Percentiles rank a stretch among this genome's conserved stretches.
phyloP scores from a whole-genome alignment of 1,140 invertebrate genomes.

The Zophobas morio region DNA sequence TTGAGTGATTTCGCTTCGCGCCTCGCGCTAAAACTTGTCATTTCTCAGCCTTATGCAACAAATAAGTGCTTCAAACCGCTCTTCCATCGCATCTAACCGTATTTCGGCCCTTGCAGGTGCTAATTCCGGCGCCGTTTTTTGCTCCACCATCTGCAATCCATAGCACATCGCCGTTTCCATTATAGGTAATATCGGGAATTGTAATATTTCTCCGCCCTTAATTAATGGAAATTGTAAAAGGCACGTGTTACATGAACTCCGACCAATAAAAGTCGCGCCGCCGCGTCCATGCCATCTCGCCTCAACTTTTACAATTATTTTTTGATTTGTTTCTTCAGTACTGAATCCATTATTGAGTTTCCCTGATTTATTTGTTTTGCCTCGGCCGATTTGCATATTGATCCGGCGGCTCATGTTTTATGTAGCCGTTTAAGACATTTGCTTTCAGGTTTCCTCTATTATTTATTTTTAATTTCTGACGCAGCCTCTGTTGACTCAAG shows the following conservation, averaged over 20 bases:
- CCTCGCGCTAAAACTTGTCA: too few species aligned
- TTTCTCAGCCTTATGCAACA: too few species aligned
- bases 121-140: background rate
- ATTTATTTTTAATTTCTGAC: slow-evolving; percentile 48
- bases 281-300: slow-evolving; percentile 37
- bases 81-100: background rate
- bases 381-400: slow-evolving; percentile 43
- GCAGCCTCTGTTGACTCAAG: slow-evolving; percentile 17
- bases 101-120: background rate
- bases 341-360: slow-evolving; percentile 49
- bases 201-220: slow-evolving; percentile 41
- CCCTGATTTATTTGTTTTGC: slow-evolving; percentile 47
- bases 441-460: slow-evolving; percentile 44
- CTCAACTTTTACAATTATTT: slow-evolving; percentile 53
- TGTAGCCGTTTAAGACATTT: slow-evolving; percentile 47
- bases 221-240: slow-evolving; percentile 53
- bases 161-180: slow-evolving; percentile 24
- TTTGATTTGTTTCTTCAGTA: slow-evolving; percentile 51
- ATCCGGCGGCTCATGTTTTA: slow-evolving; percentile 44
- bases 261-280: slow-evolving; percentile 49
- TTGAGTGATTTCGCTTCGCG: too few species aligned
- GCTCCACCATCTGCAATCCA: background rate
- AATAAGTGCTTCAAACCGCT: too few species aligned
- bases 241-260: slow-evolving; percentile 40
- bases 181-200: slow-evolving; percentile 42